Conservation (phyloP, 1,140 invertebrate species). For the Conopomorpha cramerella region DNA sequence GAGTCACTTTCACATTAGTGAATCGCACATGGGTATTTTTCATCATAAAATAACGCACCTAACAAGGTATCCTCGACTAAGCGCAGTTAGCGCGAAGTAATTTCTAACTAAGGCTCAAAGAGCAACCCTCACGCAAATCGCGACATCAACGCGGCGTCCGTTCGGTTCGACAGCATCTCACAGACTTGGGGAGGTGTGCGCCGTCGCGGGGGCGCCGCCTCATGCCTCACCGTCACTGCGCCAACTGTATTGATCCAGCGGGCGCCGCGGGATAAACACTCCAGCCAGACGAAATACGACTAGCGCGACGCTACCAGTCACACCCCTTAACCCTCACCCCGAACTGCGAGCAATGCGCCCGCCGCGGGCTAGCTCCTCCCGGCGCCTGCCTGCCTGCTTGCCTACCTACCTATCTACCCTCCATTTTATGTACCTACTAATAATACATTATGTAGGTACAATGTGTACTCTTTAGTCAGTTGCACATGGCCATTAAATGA, state of each 20-base stretch:
- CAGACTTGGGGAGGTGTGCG: slow-evolving; percentile 46
- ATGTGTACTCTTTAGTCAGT: too few species aligned
- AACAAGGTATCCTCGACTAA: slow-evolving; percentile 43
- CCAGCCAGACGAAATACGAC: slow-evolving; percentile 58
- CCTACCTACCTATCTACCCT: too few species aligned
- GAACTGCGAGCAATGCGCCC: slow-evolving; percentile 16
- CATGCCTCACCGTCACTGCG: slow-evolving; percentile 56
- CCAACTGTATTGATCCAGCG: too few species aligned
- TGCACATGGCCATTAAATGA: too few species aligned
- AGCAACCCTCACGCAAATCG: slow-evolving; percentile 53
- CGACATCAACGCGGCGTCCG: slow-evolving; percentile 54
- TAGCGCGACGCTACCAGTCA: slow-evolving; percentile 45
- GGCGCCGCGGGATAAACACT: slow-evolving; percentile 53
- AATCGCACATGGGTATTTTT: slow-evolving; percentile 48
- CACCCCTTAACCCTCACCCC: slow-evolving; percentile 28
- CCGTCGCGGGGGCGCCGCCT: slow-evolving; percentile 40
- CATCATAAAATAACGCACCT: slow-evolving; percentile 42
- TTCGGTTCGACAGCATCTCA: slow-evolving; percentile 55
- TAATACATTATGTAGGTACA: too few species aligned
- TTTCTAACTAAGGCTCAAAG: too few species aligned
- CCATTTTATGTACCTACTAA: too few species aligned
- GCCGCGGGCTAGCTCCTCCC: slow-evolving; percentile 25
- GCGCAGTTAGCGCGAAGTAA: slow-evolving; percentile 41
- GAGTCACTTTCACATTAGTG: slow-evolving; percentile 50
- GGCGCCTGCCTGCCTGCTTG: slow-evolving; percentile 26